Percentiles rank a stretch among this genome's conserved stretches.
Evolutionary conservation across 2,113 vertebrate species (phyloP).

Genomic region (Mesembrinibis cayennensis): DNA sequence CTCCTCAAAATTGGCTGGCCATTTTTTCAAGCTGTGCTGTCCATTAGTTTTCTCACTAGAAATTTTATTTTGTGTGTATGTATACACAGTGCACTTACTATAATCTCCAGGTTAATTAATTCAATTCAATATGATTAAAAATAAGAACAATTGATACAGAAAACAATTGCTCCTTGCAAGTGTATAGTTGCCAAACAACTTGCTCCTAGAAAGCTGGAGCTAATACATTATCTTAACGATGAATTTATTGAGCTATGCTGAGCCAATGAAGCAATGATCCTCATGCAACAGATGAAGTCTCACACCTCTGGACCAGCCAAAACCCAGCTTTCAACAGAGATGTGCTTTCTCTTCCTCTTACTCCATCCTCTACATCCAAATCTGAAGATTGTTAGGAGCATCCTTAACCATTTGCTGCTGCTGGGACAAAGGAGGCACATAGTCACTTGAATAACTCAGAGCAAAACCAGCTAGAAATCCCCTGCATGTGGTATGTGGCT

Average conservation of each 20-base stretch:
- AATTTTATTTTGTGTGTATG: neutral
- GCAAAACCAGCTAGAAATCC: neutral
- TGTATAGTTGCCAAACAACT: neutral
- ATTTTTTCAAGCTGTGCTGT: neutral
- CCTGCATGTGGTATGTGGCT: rapidly evolving
- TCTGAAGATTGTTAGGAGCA: neutral
- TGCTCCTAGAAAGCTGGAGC: neutral
- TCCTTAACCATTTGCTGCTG: neutral
- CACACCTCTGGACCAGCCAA: neutral
- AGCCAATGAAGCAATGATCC: neutral
- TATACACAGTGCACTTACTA: neutral
- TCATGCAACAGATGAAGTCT: neutral
- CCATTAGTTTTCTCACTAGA: neutral
- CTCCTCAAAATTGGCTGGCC: neutral
- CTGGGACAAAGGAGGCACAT: neutral
- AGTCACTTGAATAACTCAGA: neutral
- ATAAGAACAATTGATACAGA: neutral
- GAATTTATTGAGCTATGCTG: neutral
- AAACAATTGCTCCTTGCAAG: neutral
- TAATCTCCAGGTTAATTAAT: neutral
- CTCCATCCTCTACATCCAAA: neutral
- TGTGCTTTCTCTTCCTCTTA: neutral
- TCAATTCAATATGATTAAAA: neutral
- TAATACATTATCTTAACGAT: neutral
- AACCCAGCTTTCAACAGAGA: neutral